These are phyloP conservation scores for Hucho hucho DNA, from an alignment of 2,113 vertebrate genomes.

Conservation along the genomic window DNA sequence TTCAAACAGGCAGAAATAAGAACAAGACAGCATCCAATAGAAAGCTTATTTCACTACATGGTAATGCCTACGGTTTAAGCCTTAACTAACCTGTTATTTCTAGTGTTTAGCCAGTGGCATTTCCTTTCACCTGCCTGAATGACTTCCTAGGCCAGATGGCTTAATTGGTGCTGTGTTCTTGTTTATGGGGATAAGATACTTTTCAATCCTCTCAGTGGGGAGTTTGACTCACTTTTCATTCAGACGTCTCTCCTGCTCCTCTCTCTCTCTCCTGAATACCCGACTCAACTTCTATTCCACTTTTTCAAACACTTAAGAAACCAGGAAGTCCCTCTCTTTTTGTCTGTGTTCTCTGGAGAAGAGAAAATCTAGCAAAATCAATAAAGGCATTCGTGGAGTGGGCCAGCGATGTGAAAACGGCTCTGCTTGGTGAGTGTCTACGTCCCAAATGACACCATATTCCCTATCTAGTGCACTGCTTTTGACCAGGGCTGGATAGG, in stretches of 20 bases:
- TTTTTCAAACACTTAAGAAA: constrained; percentile 1
- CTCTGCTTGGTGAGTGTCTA: constrained; percentile 55
- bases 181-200: constrained; percentile 63
- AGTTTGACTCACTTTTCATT: constrained; percentile 55
- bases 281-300: constrained; percentile 10
- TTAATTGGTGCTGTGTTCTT: constrained; percentile 63
- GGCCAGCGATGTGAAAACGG: constrained; percentile 52
- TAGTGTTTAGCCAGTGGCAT: constrained; percentile 13
- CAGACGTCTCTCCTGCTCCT: constrained; percentile 24
- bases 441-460: no score
- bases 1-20: background rate
- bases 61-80: background rate
- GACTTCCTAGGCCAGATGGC: constrained; percentile 36
- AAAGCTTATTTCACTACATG: background rate
- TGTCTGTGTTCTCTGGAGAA: constrained; percentile 75
- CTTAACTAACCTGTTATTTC: background rate
- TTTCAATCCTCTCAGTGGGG: constrained; percentile 62
- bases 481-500: no score
- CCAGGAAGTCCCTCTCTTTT: background rate
- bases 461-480: no score
- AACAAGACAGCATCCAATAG: background rate
- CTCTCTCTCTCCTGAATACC: constrained; percentile 17
- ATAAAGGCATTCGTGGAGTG: constrained; percentile 69
- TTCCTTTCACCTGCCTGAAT: constrained; percentile 38
- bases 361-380: constrained; percentile 74